These are phyloP conservation scores for Ahaetulla prasina DNA, from an alignment of 2,113 vertebrate species.

Conservation along the genomic window DNA sequence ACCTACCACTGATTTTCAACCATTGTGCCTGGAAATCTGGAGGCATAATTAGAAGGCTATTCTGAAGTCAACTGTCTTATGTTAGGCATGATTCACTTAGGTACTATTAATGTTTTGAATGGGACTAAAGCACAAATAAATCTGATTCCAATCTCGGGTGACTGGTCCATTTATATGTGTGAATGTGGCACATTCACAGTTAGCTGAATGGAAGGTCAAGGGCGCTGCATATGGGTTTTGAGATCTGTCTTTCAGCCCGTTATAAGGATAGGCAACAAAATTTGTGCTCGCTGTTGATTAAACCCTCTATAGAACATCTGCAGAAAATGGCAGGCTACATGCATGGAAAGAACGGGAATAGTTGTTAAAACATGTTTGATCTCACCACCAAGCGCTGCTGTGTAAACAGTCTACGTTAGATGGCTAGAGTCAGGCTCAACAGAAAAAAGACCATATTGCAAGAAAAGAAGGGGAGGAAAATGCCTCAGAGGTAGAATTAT, in stretches of 20 bases:
- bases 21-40: neutral
- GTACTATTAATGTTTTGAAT: neutral
- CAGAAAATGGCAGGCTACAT: neutral
- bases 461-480: neutral
- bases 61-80: neutral
- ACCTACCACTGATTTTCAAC: neutral
- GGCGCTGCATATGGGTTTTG: neutral
- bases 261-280: neutral
- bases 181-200: neutral
- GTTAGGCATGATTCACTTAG: neutral
- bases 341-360: neutral
- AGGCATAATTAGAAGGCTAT: neutral
- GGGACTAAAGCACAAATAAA: neutral
- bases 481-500: slow-evolving; percentile 13
- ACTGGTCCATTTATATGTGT: neutral
- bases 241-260: neutral
- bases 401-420: slow-evolving; percentile 7
- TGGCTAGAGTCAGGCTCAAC: neutral
- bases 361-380: neutral
- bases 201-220: neutral
- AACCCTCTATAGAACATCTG: neutral
- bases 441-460: slow-evolving; percentile 6
- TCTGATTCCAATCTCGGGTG: neutral
- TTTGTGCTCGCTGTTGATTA: neutral
- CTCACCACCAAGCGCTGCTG: neutral